Conservation (phyloP, 2,797 vertebrate species). For the Sebastes oblongus region DNA sequence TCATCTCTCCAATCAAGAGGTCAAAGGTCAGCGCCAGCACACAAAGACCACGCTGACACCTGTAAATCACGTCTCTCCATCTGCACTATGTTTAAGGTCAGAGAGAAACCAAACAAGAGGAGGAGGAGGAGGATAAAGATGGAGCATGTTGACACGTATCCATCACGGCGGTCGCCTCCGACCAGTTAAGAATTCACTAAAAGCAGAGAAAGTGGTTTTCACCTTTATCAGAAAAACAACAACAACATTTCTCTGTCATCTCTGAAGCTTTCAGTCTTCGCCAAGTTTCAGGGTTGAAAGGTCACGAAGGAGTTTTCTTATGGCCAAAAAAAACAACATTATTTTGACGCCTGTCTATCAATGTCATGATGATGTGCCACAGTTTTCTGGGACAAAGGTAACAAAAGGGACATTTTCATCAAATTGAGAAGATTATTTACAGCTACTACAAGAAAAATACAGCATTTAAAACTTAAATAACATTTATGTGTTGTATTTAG, state of each 20-base stretch:
- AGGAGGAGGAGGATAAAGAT: background rate
- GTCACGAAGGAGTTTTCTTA: background rate
- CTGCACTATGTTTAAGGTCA: background rate
- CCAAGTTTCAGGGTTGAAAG: background rate
- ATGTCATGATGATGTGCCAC: background rate
- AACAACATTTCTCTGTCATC: background rate
- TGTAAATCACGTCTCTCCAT: constrained; percentile 18
- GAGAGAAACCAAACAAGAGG: background rate
- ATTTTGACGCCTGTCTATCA: background rate
- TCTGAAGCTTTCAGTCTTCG: background rate
- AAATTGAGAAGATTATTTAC: background rate
- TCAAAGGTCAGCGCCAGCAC: constrained; percentile 45
- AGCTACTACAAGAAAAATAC: too few species aligned
- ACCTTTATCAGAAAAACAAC: background rate
- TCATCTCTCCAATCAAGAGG: constrained; percentile 1
- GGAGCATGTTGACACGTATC: constrained; percentile 18
- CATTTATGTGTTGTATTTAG: rapidly evolving
- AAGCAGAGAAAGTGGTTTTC: constrained; percentile 13
- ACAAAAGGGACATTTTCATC: background rate
- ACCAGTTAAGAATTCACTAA: background rate
- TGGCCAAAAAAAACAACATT: background rate
- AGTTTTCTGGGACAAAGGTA: background rate
- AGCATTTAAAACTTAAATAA: too few species aligned
- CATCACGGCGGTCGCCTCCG: background rate
- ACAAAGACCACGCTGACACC: constrained; percentile 15